Base-by-base conservation (phyloP, 2,113 vertebrate genomes). In the Erythrolamprus reginae region DNA sequence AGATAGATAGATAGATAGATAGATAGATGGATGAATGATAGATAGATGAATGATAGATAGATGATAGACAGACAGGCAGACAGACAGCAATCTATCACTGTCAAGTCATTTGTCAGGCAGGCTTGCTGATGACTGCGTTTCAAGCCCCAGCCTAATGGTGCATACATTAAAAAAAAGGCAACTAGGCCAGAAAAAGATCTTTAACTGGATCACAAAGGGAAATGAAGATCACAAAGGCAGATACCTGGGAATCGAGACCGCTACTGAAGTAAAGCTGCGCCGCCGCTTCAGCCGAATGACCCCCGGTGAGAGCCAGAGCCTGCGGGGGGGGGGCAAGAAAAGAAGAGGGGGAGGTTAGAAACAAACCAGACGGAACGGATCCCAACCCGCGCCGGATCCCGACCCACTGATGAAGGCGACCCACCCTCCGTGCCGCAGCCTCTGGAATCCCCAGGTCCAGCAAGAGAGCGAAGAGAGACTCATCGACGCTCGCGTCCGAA, bases 251-350 rank as follows among this genome's bases (percentile, higher is more conserved):
- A 95, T 98, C 97, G 94, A 98, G 96, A 93, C 97, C 97, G 96
- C 98, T 91, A 4, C 70, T 97, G 95, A 98, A 98, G 95, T 98
- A 98, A 95, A 98, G 98, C 97, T 98, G 97, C 90, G 97, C 97
- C 53, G 98, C 98, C 93, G 97, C 97, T 89, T 98, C 97, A 2
- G 97, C 98, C 83, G 97, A 98, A 89, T 97, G 96, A 45, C 98
- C 98, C 92, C 97, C 95, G 48, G 97, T 98, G 90, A 97, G 96
- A 89, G 97, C 94, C 85, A 98, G 96, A 3, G 97, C 97, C 98
- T 98, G n/a, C n/a, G n/a, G n/a, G n/a, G n/a, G n/a, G 45, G 94
- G 89, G 9, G 38, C 56, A 5, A 21, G 12, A 10, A 26, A 33
- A 33, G 8, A 28, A 48, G 13, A 4, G 9, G 21, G 24, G 24